phyloP scores from a whole-genome alignment of 2,113 vertebrate genomes.

The Heptranchias perlo region DNA sequence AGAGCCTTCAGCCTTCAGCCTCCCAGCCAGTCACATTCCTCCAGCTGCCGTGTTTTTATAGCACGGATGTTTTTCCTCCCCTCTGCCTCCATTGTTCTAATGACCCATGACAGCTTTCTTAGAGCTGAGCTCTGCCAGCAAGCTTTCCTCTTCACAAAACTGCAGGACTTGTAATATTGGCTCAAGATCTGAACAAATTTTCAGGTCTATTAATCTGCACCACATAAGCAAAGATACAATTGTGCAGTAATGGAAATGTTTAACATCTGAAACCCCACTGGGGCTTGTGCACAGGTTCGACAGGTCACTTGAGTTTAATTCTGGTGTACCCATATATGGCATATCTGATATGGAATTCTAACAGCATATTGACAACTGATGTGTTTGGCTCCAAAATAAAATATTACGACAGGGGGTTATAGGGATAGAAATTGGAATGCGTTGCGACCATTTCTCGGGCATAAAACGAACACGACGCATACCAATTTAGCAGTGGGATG shows the following conservation, averaged over 20 bases:
- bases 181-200: conserved; percentile 46
- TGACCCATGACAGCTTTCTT: conserved; percentile 64
- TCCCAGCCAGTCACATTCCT: not conserved
- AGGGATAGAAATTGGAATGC: not conserved
- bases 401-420: not conserved
- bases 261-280: not conserved
- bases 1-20: not conserved
- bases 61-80: conserved; percentile 71
- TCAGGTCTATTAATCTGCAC: not conserved
- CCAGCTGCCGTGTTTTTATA: conserved; percentile 51
- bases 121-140: conserved; percentile 58
- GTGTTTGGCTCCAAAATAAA: not conserved
- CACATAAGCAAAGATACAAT: not conserved
- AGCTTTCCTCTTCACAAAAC: conserved; percentile 58
- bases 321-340: not conserved
- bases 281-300: not conserved
- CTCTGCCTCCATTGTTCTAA: conserved; percentile 65
- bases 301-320: not conserved
- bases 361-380: not conserved
- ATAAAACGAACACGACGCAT: not conserved
- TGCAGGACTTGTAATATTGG: conserved; percentile 52
- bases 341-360: not conserved
- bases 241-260: not conserved
- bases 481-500: not conserved
- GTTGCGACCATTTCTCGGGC: not conserved